Base-by-base conservation (phyloP, 64 coral and sea anemone genomes). In the Montipora capricornis region DNA sequence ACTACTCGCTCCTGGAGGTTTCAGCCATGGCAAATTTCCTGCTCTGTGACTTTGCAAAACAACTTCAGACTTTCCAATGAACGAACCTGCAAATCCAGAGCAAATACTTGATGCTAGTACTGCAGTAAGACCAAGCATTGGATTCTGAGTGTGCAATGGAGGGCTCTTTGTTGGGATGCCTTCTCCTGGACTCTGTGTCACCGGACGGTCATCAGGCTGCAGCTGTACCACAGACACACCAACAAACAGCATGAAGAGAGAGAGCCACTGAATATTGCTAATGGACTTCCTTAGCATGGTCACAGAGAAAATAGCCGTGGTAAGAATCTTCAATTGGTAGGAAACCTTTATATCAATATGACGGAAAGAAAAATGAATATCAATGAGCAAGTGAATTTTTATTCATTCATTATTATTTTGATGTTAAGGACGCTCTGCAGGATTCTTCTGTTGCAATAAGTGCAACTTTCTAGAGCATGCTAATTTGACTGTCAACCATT, bases 71-170 rank as follows among this genome's bases (percentile, higher is more conserved):
- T 16, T 49, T 17, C 47, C 11, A 10, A 78, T 46, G 0, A 8
- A 53, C 71, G 59, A 74, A 99, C 98, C 98, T 87, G 98, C 98
- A 93, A 99, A 99, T 77, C 98, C 98, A 77, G 98, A 99, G 79
- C 98, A 99, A 5, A 99, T 11, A 74, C 90, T 91, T 16, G 98
- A 99, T 49, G 98, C 93, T 51, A 95, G 77, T 24, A 99, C 95
- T 64, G 95, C 98, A 29, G 89, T 3, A 51, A 96, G 68, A 22
- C 98, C 98, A 60, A 99, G 51, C 20, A 92, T 55, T 29, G 75
- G 89, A 49, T 94, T 96, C 77, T 99, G 98, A 6, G 76, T 88
- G 2, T 79, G 13, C 0, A 69, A 89, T 8, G 44, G 19, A 8
- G 47, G 17, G 16, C 58, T 69, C 24, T 22, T 49, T 86, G 82